phyloP scores from a whole-genome alignment of 2,888 invertebrate species.

The Machimus atricapillus region DNA sequence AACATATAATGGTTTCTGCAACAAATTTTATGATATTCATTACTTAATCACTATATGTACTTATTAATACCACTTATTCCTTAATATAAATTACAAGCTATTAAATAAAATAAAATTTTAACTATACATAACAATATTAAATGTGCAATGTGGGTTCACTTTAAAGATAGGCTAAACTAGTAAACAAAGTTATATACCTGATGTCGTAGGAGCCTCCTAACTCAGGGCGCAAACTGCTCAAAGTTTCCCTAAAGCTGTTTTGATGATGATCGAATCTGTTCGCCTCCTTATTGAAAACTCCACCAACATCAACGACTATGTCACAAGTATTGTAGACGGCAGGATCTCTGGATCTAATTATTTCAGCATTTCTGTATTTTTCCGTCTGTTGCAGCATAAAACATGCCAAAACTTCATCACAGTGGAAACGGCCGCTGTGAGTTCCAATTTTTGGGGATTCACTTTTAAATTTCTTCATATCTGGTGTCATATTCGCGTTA shows the following conservation, averaged over 20 bases:
- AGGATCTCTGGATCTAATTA: conserved; percentile 73
- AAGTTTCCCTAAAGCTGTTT: conserved; percentile 72
- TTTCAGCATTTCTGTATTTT: conserved; percentile 79
- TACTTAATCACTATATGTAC: no score
- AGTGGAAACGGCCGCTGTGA: conserved; percentile 83
- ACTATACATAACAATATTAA: no score
- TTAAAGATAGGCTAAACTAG: no score
- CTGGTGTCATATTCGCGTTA: background rate
- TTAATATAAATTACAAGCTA: no score
- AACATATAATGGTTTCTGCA: no score
- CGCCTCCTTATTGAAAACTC: conserved; percentile 76
- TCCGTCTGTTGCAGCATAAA: conserved; percentile 85
- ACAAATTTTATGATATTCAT: no score
- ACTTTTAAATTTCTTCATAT: conserved; percentile 44
- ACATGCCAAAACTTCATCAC: conserved; percentile 95
- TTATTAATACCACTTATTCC: no score
- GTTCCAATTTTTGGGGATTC: conserved; percentile 55
- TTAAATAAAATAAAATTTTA: no score
- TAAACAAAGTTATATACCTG: conserved; percentile 58
- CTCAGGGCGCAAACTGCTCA: conserved; percentile 71
- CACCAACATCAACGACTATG: conserved; percentile 95
- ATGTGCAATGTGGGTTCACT: no score
- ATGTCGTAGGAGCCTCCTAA: conserved; percentile 68
- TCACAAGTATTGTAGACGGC: conserved; percentile 80
- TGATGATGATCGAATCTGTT: conserved; percentile 96